These are phyloP conservation scores for Tethya wilhelma DNA, from an alignment of 37 sponge, comb jelly and placozoan species.

Conservation along the genomic window DNA sequence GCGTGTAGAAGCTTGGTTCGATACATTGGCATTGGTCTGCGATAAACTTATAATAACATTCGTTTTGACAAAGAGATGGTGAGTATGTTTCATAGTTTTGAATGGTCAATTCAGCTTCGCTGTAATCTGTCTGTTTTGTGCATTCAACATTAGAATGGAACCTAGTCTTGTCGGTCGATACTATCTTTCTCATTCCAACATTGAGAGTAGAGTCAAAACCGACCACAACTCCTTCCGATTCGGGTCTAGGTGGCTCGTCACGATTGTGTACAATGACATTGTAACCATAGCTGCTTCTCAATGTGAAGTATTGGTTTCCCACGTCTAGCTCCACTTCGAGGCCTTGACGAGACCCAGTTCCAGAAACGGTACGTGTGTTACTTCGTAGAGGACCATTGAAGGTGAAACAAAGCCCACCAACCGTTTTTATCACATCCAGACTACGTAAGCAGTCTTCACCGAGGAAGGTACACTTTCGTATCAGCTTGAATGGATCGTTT, in stretches of 20 bases:
- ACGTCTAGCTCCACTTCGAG: conserved; percentile 1
- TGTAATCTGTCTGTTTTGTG: not conserved
- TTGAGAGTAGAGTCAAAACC: not conserved
- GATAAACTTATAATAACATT: not conserved
- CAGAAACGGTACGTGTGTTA: not conserved
- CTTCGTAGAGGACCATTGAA: conserved; percentile 12
- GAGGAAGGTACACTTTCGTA: not conserved
- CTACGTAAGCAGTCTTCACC: not conserved
- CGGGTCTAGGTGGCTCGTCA: conserved; percentile 13
- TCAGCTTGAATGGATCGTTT: not conserved
- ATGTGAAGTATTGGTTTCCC: not conserved
- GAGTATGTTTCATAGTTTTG: conserved; percentile 6
- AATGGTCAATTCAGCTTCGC: conserved; percentile 1
- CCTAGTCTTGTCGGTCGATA: conserved; percentile 3
- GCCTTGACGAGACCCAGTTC: conserved; percentile 16
- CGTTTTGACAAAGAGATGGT: conserved; percentile 1
- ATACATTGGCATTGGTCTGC: conserved; percentile 2
- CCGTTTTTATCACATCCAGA: conserved; percentile 9
- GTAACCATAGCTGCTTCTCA: not conserved
- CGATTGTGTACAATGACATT: conserved; percentile 14
- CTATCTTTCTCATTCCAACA: conserved; percentile 16
- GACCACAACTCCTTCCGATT: conserved; percentile 12
- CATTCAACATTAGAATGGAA: not conserved
- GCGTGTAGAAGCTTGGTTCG: conserved; percentile 5
- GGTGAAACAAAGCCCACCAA: conserved; percentile 25